A percentile compares a stretch with the other conserved stretches of the same genome.
phyloP scores from a whole-genome alignment of 2,113 vertebrate genomes.

The Orientallactaga bullata region DNA sequence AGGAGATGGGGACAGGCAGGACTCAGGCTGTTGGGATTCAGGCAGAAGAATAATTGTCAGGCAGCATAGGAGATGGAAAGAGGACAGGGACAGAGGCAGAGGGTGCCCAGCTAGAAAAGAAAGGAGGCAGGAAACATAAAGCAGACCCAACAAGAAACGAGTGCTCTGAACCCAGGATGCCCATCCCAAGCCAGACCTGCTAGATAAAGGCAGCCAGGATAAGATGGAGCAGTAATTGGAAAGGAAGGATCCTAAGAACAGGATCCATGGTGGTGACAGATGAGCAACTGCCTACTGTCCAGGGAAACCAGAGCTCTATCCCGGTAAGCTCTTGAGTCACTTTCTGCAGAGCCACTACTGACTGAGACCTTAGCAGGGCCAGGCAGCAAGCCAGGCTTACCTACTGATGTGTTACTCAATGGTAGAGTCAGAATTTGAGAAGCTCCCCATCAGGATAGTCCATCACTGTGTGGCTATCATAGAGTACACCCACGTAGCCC shows the following conservation, averaged over 20 bases:
- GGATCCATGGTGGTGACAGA: fast-evolving
- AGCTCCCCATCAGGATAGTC: fast-evolving
- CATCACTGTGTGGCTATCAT: fast-evolving
- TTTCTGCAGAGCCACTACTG: neutral
- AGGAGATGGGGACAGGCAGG: neutral
- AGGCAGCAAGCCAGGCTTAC: fast-evolving
- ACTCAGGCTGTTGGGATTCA: fast-evolving
- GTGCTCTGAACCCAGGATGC: fast-evolving
- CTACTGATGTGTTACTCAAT: neutral
- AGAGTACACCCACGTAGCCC: neutral
- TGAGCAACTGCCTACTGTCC: fast-evolving
- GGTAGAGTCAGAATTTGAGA: neutral
- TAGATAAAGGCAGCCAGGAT: neutral
- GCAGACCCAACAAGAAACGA: neutral
- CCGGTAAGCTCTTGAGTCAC: fast-evolving
- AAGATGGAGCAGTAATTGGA: fast-evolving
- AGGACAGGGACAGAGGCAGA: too few species aligned
- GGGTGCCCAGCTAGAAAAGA: neutral
- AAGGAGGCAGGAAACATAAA: neutral
- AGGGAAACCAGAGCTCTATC: neutral
- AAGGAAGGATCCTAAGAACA: neutral
- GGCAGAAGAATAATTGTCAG: neutral
- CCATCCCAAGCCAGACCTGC: too few species aligned
- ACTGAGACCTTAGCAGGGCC: fast-evolving
- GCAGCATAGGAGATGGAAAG: neutral